phyloP scores from a whole-genome alignment of 2,113 vertebrate species.

The Bos indicus region DNA sequence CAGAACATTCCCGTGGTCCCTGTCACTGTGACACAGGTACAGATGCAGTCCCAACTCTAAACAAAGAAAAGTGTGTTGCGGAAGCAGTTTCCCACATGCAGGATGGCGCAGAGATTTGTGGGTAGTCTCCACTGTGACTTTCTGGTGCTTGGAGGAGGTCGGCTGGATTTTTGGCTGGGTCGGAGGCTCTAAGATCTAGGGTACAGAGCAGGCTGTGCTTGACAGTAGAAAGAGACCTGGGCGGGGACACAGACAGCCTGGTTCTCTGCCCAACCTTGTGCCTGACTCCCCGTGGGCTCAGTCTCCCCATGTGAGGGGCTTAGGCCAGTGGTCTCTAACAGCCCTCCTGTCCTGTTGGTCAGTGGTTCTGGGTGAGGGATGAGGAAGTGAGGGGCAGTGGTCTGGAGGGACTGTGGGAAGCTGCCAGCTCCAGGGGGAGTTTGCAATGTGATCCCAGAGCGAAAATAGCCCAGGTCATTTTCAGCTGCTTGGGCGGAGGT shows the following conservation, averaged over 20 bases:
- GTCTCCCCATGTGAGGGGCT: slow-evolving; percentile 2
- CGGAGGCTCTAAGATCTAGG: slow-evolving; percentile 55
- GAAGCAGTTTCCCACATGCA: slow-evolving; percentile 18
- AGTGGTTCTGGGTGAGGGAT: not conserved
- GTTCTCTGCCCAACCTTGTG: slow-evolving; percentile 56
- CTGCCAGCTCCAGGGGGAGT: slow-evolving; percentile 66
- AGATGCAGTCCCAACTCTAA: slow-evolving; percentile 26
- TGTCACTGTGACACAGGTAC: not conserved
- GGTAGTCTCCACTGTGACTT: slow-evolving; percentile 55
- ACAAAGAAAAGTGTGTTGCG: slow-evolving; percentile 40
- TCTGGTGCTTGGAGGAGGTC: slow-evolving; percentile 19
- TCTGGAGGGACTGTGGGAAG: slow-evolving; percentile 57
- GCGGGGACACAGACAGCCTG: slow-evolving; percentile 40
- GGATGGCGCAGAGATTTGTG: not conserved
- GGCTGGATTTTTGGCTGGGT: slow-evolving; percentile 50
- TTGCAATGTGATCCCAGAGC: slow-evolving; percentile 69
- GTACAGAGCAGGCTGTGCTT: slow-evolving; percentile 52
- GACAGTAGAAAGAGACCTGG: slow-evolving; percentile 47
- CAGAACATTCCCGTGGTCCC: not conserved
- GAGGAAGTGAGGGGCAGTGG: slow-evolving; percentile 20
- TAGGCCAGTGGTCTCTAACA: slow-evolving; percentile 26
- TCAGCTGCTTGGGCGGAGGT: slow-evolving; percentile 74
- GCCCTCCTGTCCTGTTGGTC: not conserved
- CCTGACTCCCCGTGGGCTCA: slow-evolving; percentile 22
- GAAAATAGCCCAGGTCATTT: slow-evolving; percentile 78